A percentile compares a stretch with the other conserved stretches of the same genome.
phyloP scores from a whole-genome alignment of 2,797 vertebrate genomes.

The Adrianichthys oophorus region DNA sequence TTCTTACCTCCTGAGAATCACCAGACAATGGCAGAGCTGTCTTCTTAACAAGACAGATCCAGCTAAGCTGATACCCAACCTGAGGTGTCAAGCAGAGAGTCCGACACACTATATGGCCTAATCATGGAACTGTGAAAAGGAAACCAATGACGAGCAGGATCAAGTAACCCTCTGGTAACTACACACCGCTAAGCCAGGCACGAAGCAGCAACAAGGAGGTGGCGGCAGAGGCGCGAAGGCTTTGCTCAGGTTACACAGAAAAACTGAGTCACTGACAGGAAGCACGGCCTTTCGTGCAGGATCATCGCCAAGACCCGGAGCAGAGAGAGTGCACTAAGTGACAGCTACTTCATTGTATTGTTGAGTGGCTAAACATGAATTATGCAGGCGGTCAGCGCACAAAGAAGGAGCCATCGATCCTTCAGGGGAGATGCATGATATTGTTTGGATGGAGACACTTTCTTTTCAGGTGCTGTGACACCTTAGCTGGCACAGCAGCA shows the following conservation, averaged over 20 bases:
- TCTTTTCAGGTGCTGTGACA: conserved; percentile 81
- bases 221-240: conserved; percentile 57
- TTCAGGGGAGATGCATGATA: conserved; percentile 69
- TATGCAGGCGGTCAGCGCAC: conserved; percentile 60
- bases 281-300: conserved; percentile 56
- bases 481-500: conserved; percentile 71
- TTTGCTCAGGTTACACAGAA: conserved; percentile 80
- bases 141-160: conserved; percentile 63
- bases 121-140: conserved; percentile 75
- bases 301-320: conserved; percentile 60
- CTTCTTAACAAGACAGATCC: conserved; percentile 26
- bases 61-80: conserved; percentile 55
- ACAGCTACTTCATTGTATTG: conserved; percentile 77
- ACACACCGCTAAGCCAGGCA: conserved; percentile 56
- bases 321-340: conserved; percentile 78
- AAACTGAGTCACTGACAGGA: conserved; percentile 82
- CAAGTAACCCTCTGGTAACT: conserved; percentile 70
- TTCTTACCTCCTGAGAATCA: conserved; percentile 1
- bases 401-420: conserved; percentile 71
- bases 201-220: conserved; percentile 62
- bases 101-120: conserved; percentile 69
- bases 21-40: conserved; percentile 15
- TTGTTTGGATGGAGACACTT: conserved; percentile 76
- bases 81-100: conserved; percentile 67
- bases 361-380: conserved; percentile 75